Evolutionary conservation across 2,888 invertebrate species (phyloP).

Genomic region (Dysmachus trigonus): DNA sequence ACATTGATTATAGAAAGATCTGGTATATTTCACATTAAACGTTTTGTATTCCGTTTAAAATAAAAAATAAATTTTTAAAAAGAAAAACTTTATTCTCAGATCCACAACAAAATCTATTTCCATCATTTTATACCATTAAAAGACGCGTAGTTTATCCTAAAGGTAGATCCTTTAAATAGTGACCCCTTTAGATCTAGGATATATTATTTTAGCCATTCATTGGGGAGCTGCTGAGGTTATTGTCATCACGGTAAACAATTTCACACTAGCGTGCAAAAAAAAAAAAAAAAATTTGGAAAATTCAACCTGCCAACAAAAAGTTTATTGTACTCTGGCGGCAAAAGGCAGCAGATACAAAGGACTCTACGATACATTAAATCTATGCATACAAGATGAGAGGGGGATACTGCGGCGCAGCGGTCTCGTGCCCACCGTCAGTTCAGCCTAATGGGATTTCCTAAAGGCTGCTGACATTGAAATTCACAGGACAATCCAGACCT

Average conservation of each 20-base stretch:
- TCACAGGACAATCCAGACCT: background rate
- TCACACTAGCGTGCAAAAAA: background rate
- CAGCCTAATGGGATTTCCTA: background rate
- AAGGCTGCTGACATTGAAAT: slow-evolving; percentile 33
- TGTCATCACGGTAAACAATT: background rate
- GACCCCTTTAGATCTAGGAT: background rate
- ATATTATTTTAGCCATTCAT: background rate
- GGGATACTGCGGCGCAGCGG: background rate
- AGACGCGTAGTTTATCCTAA: no score
- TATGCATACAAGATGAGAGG: background rate
- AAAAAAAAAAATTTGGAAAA: background rate
- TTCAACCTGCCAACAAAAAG: background rate
- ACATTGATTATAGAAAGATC: no score
- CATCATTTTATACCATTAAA: no score
- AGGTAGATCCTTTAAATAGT: background rate
- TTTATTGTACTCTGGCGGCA: background rate
- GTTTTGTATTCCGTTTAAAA: no score
- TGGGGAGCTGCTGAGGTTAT: background rate
- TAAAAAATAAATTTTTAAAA: no score
- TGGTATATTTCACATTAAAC: no score
- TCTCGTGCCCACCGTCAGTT: background rate
- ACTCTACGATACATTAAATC: background rate
- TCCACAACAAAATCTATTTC: no score
- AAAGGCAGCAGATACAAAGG: background rate
- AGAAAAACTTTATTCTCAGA: no score